Evolutionary conservation across 2,888 invertebrate species (phyloP).

Genomic region (Trichacis sp.): DNA sequence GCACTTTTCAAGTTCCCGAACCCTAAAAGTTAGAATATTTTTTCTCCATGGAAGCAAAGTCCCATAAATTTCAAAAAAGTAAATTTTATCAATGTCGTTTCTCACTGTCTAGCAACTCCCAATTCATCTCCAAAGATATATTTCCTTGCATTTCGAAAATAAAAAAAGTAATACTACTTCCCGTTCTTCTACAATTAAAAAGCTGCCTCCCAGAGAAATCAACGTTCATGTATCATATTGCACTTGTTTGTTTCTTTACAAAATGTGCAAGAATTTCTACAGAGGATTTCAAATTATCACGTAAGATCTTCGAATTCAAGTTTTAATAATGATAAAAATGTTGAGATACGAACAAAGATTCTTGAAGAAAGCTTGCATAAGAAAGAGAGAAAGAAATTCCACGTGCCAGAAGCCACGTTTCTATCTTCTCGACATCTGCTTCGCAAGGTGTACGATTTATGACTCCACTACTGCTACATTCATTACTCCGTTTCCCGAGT

Average conservation of each 20-base stretch:
- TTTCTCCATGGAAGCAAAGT: neutral
- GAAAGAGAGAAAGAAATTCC: constrained; percentile 20
- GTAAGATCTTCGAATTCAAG: neutral
- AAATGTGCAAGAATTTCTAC: neutral
- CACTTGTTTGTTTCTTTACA: neutral
- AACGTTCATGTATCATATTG: too few relatives aligned
- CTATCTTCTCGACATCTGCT: constrained; percentile 61
- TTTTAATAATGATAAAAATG: constrained; percentile 33
- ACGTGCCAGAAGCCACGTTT: constrained; percentile 53
- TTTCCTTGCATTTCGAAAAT: neutral
- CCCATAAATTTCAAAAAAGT: neutral
- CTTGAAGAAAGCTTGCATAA: constrained; percentile 14
- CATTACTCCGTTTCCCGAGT: constrained; percentile 35
- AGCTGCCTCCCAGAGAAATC: too few relatives aligned
- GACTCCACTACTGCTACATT: constrained; percentile 51
- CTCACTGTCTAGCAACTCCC: too few relatives aligned
- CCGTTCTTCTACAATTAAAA: too few relatives aligned
- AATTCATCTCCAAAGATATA: neutral
- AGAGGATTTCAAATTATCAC: neutral
- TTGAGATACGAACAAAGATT: constrained; percentile 36
- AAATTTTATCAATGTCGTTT: neutral
- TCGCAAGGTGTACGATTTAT: constrained; percentile 63
- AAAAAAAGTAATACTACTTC: too few relatives aligned
- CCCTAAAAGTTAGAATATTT: neutral
- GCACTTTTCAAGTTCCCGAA: neutral